Evolutionary conservation across 1,140 invertebrate genomes (phyloP).

Genomic region (Drosophila mayri): DNA sequence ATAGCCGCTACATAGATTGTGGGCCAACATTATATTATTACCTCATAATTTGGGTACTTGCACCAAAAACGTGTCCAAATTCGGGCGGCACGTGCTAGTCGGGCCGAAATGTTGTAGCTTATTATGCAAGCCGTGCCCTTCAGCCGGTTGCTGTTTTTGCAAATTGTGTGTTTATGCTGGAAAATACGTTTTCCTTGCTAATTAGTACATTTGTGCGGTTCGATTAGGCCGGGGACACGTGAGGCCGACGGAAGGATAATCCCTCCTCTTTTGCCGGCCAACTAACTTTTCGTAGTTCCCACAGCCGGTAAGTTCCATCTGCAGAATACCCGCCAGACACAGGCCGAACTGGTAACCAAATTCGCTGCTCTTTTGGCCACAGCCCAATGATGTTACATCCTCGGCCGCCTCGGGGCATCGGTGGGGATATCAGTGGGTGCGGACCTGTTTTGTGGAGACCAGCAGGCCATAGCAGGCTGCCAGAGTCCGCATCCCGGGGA

Average conservation of each 20-base stretch:
- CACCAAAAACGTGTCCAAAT: constrained; percentile 26
- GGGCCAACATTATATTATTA: constrained; percentile 15
- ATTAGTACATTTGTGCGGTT: constrained; percentile 60
- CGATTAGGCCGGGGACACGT: constrained; percentile 52
- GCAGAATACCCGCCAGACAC: constrained; percentile 16
- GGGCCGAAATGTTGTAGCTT: constrained; percentile 34
- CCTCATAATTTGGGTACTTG: constrained; percentile 30
- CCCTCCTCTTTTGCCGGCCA: constrained; percentile 17
- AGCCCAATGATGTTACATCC: constrained; percentile 31
- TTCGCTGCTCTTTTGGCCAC: constrained; percentile 39
- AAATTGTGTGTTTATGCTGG: constrained; percentile 55
- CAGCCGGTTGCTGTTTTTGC: constrained; percentile 45
- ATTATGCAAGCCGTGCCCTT: constrained; percentile 46
- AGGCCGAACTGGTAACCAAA: constrained; percentile 28
- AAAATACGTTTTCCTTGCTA: constrained; percentile 58
- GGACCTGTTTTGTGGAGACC: constrained; percentile 16
- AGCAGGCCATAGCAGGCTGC: constrained; percentile 1
- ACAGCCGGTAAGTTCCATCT: constrained; percentile 17
- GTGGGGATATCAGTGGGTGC: constrained; percentile 21
- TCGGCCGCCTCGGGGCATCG: constrained; percentile 25
- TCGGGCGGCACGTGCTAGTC: constrained; percentile 34
- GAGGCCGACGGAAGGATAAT: constrained; percentile 40
- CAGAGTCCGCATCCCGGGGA: constrained; percentile 36
- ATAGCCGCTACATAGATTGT: constrained; percentile 13
- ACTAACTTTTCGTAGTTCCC: constrained; percentile 41